Percentiles rank a stretch among this genome's conserved stretches.
These are phyloP conservation scores for Agonum fuliginosum DNA, from an alignment of 2,888 invertebrate genomes.

Conservation along the genomic window DNA sequence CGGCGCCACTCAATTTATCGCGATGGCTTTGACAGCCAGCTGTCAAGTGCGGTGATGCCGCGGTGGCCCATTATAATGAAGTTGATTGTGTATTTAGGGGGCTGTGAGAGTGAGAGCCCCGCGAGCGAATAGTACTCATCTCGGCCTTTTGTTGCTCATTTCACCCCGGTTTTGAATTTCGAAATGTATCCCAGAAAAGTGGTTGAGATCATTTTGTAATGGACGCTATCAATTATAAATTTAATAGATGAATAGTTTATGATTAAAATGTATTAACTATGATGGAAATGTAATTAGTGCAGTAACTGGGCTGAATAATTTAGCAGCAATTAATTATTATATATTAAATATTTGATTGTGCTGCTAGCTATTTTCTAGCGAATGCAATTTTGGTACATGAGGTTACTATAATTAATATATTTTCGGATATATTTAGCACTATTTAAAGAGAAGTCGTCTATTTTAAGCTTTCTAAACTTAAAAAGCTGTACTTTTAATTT, in stretches of 20 bases:
- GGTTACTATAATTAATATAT: too few species aligned
- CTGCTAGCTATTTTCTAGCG: too few species aligned
- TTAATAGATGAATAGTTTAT: constrained; percentile 6
- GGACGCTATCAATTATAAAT: constrained; percentile 26
- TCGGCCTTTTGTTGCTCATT: constrained; percentile 39
- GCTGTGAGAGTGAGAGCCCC: constrained; percentile 21
- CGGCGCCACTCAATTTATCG: constrained; percentile 54
- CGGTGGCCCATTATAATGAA: constrained; percentile 59
- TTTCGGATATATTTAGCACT: too few species aligned
- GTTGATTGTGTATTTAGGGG: constrained; percentile 59
- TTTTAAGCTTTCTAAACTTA: too few species aligned
- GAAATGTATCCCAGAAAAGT: background rate
- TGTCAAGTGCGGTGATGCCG: constrained; percentile 58
- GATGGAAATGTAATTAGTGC: background rate
- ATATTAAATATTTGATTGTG: background rate
- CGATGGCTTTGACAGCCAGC: constrained; percentile 58
- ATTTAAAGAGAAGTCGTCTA: too few species aligned
- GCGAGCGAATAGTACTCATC: background rate
- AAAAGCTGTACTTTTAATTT: too few species aligned
- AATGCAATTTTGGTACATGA: too few species aligned
- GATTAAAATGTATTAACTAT: constrained; percentile 4
- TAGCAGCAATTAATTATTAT: background rate
- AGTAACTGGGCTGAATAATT: background rate
- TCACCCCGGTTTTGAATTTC: constrained; percentile 36
- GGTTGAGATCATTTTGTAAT: constrained; percentile 5